Evolutionary conservation across 1,140 invertebrate genomes (phyloP), one percentile per base, ranked within the genome.

Genomic region (Amphibalanus amphitrite): DNA sequence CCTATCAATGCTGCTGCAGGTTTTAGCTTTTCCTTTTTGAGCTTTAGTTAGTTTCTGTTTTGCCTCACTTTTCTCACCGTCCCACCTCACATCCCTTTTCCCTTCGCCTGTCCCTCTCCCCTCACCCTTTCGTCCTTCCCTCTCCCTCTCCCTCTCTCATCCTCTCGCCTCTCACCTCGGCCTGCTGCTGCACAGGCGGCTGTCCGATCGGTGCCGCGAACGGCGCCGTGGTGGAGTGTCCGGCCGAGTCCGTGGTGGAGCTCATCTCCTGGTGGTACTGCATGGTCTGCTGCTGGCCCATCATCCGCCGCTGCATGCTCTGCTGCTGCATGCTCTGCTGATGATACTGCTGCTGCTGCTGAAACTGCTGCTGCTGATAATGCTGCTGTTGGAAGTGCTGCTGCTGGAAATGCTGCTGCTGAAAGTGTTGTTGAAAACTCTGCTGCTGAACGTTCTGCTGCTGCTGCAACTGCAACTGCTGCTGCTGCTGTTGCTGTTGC

Each of bases 401-500:
- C 72, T 86, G 84, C 47, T 59, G 47, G 10, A 17, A 20, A 13
- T 59, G 47, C 47, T 59, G 47, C 47, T 59, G 47, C 6, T n/a
- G n/a, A n/a, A n/a, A n/a, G n/a, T 59, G 47, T 20, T 59, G 47
- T 74, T 86, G 84, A 72, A n/a, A n/a, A n/a, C n/a, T n/a, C n/a
- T 86, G 84, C 47, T 59, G 47, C 47, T 59, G 47, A 13, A 17
- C 10, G 10, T 59, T 8, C 47, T 59, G 47, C 6, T 59, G 47
- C 47, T 59, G 47, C 75, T 86, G 84, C 72, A 86, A 83, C 38
- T 38, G 38, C 38, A n/a, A n/a, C 71, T 74, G 74, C 78, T 86
- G 84, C 72, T 86, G 84, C 6, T 59, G 47, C 47, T 59, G 47
- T 20, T 59, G 47, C 47, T 59, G 47, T 20, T 59, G 47, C 17